phyloP scores from a whole-genome alignment of 2,888 invertebrate species.

The Zaprionus obscuricornis region DNA sequence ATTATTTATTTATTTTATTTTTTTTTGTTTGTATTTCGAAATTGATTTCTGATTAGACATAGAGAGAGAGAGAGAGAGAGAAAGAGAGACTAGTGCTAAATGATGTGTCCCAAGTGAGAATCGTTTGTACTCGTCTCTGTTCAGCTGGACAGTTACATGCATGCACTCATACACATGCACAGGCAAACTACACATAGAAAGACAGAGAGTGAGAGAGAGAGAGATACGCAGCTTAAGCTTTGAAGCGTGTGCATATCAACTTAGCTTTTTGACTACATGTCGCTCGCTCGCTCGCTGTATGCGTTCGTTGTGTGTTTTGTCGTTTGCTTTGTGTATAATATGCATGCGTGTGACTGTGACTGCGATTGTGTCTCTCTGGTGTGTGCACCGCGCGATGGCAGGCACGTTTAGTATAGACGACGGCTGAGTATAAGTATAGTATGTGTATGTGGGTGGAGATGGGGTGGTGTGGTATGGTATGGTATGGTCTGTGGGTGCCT shows the following conservation, averaged over 20 bases:
- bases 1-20: no score
- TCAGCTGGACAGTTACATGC: constrained; percentile 44
- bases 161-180: constrained; percentile 1
- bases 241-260: constrained; percentile 43
- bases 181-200: constrained; percentile 5
- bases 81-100: no score
- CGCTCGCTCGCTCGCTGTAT: no score
- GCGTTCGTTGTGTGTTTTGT: constrained; percentile 33
- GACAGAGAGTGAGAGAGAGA: no score
- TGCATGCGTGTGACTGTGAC: constrained; percentile 7
- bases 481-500: constrained; percentile 44
- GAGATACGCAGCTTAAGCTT: constrained; percentile 48
- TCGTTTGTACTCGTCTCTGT: no score
- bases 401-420: no score
- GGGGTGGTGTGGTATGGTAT: constrained; percentile 22
- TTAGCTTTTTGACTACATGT: constrained; percentile 43
- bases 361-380: constrained; percentile 23
- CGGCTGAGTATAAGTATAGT: no score
- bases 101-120: no score
- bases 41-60: no score
- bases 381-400: constrained; percentile 25
- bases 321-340: constrained; percentile 9
- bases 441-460: constrained; percentile 19
- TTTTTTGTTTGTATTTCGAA: no score
- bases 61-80: no score